Evolutionary conservation across 2,113 vertebrate species (phyloP).

Genomic region (Perognathus longimembris): DNA sequence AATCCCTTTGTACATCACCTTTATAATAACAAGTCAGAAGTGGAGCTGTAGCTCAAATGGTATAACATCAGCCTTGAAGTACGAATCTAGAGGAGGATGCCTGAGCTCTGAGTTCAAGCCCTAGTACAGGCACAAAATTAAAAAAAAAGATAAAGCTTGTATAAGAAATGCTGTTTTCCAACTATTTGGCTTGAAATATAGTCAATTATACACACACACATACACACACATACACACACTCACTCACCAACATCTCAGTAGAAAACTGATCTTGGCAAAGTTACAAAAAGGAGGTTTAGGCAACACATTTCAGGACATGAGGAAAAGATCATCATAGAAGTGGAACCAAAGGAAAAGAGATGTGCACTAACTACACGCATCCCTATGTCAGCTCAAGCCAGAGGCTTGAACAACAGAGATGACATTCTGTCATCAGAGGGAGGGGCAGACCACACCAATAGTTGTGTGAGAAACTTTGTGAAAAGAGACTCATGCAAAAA

Average conservation of each 20-base stretch:
- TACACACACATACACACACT: too few relatives aligned
- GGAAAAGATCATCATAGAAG: accelerated
- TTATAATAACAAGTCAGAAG: too few relatives aligned
- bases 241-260: background rate
- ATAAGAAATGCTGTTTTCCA: background rate
- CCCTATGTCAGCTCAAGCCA: background rate
- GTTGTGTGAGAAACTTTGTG: background rate
- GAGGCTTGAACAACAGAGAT: background rate
- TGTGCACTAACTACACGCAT: background rate
- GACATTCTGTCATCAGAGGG: background rate
- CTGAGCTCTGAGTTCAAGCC: too few relatives aligned
- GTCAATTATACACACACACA: too few relatives aligned
- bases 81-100: too few relatives aligned
- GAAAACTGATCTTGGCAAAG: background rate
- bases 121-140: too few relatives aligned
- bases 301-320: background rate
- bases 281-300: background rate
- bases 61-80: too few relatives aligned
- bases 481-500: background rate
- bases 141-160: background rate
- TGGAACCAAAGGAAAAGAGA: background rate
- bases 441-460: background rate
- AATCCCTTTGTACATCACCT: too few relatives aligned
- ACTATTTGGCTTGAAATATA: background rate
- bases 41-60: too few relatives aligned